phyloP scores from a whole-genome alignment of 2,113 vertebrate genomes.

The Numenius arquata region DNA sequence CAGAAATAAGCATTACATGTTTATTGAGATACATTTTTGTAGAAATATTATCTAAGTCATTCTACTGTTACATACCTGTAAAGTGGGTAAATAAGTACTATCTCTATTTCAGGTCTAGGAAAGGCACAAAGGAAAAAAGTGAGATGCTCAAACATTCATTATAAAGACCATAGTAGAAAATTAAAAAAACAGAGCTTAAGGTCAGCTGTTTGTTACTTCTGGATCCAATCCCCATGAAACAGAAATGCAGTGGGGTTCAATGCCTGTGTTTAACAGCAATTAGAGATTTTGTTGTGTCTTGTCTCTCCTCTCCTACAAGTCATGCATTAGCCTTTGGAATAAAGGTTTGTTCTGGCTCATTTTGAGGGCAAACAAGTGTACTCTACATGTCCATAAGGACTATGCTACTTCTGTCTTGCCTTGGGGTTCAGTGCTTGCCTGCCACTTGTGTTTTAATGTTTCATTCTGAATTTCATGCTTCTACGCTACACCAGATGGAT shows the following conservation, averaged over 20 bases:
- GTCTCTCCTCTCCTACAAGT: neutral
- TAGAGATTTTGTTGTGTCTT: neutral
- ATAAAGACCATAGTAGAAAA: neutral
- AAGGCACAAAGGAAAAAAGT: neutral
- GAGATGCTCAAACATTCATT: neutral
- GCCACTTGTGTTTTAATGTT: constrained; percentile 14
- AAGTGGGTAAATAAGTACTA: neutral
- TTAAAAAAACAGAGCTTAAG: neutral
- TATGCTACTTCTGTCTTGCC: neutral
- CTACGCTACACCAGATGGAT: neutral
- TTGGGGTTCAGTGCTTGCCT: neutral
- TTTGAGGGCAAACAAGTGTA: neutral
- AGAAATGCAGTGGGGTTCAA: neutral
- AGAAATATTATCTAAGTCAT: neutral
- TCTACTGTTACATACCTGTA: neutral
- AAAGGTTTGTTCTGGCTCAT: neutral
- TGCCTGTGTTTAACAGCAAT: neutral
- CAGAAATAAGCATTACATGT: neutral
- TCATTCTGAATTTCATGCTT: neutral
- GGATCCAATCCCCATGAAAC: neutral
- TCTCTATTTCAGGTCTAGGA: neutral
- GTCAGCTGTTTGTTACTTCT: neutral
- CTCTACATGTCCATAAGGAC: neutral
- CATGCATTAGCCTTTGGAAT: neutral
- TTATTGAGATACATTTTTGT: neutral